Evolutionary conservation across 1,140 invertebrate genomes (phyloP), one percentile per base, ranked within the genome.

Genomic region (Laupala kohalensis): DNA sequence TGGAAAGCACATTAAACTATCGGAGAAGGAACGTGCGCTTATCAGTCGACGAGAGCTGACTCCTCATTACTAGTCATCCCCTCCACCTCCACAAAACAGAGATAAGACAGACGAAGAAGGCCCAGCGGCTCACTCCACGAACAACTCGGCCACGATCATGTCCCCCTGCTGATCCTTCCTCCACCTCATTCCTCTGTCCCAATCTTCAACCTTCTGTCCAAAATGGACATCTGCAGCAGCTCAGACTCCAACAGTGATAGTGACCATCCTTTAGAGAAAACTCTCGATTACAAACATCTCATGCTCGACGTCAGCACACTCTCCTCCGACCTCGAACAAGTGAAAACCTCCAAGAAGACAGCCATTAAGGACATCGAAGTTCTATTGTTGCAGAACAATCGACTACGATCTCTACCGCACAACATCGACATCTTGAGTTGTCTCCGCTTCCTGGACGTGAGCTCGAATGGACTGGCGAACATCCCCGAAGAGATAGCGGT

Each of bases 391-490:
- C 85, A 90, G 75, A 88, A 91, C 73, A 93, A 93, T 78, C 84
- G 85, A 3, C 79, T 94, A 64, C 81, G 78, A 23, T 24, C 70
- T 25, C 26, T 66, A 30, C 83, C 84, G 19, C 67, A 71, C 0
- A 81, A 82, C 25, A 80, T 91, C 67, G 80, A 80, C 64, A 85
- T 81, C 74, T 92, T 92, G 78, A 80, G 76, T 70, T 90, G 89
- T 78, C 80, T 92, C 27, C 87, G 86, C 77, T 85, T 88, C 24
- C 80, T 98, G 72, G 94, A 98, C 80, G 80, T 97, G n/a, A 96
- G 94, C 75, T 92, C 90, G 74, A 97, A 96, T 80, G 86, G 87
- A n/a, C 78, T 97, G 3, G 87, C 83, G 6, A 80, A 80, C 67
- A 80, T 98, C 27, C 89, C 92, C 3, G 88, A 95, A 72, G 84